Base-by-base conservation (phyloP, 2,888 invertebrate species). In the Scaptodrosophila latifasciaeformis region DNA sequence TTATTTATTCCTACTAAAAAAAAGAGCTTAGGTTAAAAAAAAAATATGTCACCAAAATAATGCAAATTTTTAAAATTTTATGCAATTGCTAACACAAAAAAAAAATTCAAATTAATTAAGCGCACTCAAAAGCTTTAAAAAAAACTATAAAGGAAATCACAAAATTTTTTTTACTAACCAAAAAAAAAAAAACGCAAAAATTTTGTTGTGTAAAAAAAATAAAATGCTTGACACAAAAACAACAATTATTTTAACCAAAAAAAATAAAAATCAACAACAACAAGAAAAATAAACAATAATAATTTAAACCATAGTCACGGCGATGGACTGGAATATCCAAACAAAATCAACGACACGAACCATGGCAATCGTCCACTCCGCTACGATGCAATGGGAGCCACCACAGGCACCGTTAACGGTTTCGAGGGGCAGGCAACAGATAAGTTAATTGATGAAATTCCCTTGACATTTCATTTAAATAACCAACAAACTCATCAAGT, bases 331-430 rank as follows among this genome's bases (percentile, higher is more conserved):
- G 91, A 90, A 88, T 96, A 90, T 90, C 93, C 93, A 81, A 93
- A 93, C 86, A 47, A 66, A 27, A 66, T 35, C 21, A n/a, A n/a
- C n/a, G 70, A 70, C n/a, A 77, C 76, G 54, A 77, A 74, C 53
- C 57, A 39, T 34, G 66, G 70, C 10, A 49, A 35, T 12, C 34
- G 17, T 35, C 34, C 43, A 24, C 59, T 54, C 15, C 57, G 69
- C 3, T 95, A 96, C 91, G 92, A 95, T 88, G 94, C 95, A 80
- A 95, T 95, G 95, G 95, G 94, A 88, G 92, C 90, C 91, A 87
- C 91, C 90, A 87, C 58, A 37, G 51, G 35, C 48, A 48, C 37
- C 35, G 44, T 54, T 43, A 75, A 54, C 76, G 76, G 79, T 79
- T 77, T 77, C 79, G 76, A 79, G 43, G 67, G 62, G 45, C 80